Evolutionary conservation across 2,113 vertebrate species (phyloP).

Genomic region (Sporophila hypoxantha): DNA sequence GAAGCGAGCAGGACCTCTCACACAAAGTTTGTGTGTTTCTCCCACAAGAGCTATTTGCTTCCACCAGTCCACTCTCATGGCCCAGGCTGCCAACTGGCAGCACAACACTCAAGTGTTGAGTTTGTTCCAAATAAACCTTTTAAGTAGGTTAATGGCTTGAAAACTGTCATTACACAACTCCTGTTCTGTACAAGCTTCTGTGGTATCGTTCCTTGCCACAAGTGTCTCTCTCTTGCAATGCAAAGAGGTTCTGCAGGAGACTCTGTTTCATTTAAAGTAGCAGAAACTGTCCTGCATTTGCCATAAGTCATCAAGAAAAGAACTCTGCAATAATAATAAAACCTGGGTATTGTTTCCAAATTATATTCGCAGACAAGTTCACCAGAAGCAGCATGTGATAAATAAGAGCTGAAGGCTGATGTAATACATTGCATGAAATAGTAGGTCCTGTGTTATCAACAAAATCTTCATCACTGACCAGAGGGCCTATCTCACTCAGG

Average conservation of each 20-base stretch:
- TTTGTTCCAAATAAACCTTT: slow-evolving; percentile 62
- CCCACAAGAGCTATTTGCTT: slow-evolving; percentile 19
- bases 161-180: slow-evolving; percentile 51
- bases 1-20: slow-evolving; percentile 9
- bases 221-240: neutral
- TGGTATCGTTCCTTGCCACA: slow-evolving; percentile 4
- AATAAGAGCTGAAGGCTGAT: neutral
- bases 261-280: neutral
- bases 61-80: neutral
- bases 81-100: slow-evolving; percentile 46
- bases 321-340: neutral
- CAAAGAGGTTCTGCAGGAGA: neutral
- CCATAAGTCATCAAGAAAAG: neutral
- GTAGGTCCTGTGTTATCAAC: neutral
- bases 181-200: slow-evolving; percentile 28
- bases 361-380: neutral
- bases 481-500: neutral
- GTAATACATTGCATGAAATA: neutral
- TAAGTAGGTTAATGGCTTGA: slow-evolving; percentile 57
- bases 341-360: neutral
- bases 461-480: neutral
- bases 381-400: neutral
- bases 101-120: neutral
- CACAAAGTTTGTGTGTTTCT: slow-evolving; percentile 17
- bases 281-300: neutral